Percentiles rank a stretch among this genome's conserved stretches.
These are phyloP conservation scores for Catharus minimus DNA, from an alignment of 2,113 vertebrate genomes.

Conservation along the genomic window DNA sequence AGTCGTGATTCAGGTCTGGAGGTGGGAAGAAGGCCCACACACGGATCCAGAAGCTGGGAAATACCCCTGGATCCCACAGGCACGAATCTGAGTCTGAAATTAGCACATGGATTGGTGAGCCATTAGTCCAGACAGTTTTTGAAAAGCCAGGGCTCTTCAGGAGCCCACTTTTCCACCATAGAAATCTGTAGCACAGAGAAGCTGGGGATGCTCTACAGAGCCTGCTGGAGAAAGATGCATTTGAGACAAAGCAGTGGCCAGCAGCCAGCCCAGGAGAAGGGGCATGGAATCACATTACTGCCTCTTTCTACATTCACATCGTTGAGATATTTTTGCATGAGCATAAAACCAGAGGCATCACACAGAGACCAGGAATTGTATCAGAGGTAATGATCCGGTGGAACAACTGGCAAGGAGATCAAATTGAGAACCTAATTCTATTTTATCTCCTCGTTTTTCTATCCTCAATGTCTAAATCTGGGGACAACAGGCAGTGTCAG, in stretches of 20 bases:
- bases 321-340: neutral
- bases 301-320: neutral
- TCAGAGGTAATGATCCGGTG: neutral
- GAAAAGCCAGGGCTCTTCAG: neutral
- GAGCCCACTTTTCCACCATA: neutral
- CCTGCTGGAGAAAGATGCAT: neutral
- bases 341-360: neutral
- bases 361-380: neutral
- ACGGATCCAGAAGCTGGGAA: neutral
- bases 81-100: neutral
- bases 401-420: neutral
- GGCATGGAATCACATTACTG: neutral
- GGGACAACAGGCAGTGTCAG: neutral
- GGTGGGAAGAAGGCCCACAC: neutral
- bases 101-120: neutral
- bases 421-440: neutral
- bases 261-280: neutral
- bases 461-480: neutral
- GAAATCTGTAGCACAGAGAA: neutral
- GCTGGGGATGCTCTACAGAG: neutral
- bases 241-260: neutral
- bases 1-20: neutral
- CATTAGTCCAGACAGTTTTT: neutral
- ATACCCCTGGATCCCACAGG: neutral
- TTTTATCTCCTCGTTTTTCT: neutral